Conservation (phyloP, 1,140 invertebrate species). For the Drosophila sp. region DNA sequence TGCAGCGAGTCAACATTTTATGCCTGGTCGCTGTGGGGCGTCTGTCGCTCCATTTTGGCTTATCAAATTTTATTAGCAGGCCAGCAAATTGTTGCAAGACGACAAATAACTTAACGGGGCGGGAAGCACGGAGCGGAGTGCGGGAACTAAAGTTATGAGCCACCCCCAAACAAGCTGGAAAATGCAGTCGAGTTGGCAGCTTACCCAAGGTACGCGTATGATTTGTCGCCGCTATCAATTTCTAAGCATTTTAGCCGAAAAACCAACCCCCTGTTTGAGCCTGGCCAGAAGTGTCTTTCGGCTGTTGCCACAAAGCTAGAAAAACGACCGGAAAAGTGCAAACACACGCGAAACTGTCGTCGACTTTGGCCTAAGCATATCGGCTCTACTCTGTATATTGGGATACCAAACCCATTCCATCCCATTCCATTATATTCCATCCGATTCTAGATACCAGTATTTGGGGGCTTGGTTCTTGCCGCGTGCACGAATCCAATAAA, state of each 20-base stretch:
- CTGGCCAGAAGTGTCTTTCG: constrained; percentile 3
- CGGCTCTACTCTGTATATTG: background rate
- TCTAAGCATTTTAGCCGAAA: constrained; percentile 57
- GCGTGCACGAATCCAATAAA: constrained; percentile 74
- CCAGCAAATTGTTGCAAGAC: constrained; percentile 75
- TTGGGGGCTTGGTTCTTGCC: constrained; percentile 55
- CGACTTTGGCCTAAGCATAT: constrained; percentile 24
- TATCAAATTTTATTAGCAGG: constrained; percentile 82
- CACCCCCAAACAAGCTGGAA: constrained; percentile 44
- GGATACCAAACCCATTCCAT: constrained; percentile 7
- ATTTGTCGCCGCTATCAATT: constrained; percentile 80
- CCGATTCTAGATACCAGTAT: background rate
- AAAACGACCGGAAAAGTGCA: constrained; percentile 78
- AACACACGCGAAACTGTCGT: constrained; percentile 79
- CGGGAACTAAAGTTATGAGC: constrained; percentile 34
- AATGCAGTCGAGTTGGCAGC: constrained; percentile 29
- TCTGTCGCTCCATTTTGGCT: constrained; percentile 75
- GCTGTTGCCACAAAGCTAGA: constrained; percentile 48
- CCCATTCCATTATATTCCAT: background rate
- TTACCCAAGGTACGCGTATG: constrained; percentile 61
- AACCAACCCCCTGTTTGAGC: constrained; percentile 50
- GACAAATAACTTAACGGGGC: constrained; percentile 59
- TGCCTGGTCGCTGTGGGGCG: constrained; percentile 34
- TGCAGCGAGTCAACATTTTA: constrained; percentile 79
- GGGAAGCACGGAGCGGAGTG: too few species aligned